Base-by-base conservation (phyloP, 2,113 vertebrate species). In the Sisor rabdophorus region DNA sequence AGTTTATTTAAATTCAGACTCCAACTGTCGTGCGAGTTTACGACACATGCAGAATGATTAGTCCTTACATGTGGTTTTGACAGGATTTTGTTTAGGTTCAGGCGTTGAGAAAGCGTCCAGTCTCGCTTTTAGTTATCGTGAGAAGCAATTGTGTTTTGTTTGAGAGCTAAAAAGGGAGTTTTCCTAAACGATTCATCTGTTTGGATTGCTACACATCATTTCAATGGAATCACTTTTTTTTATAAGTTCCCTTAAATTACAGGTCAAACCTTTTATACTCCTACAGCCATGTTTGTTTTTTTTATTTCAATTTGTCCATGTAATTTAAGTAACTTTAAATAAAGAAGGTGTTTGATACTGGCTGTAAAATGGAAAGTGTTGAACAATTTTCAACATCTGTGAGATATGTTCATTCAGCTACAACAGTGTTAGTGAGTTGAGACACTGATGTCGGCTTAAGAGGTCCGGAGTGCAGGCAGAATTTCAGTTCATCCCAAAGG, bases 121-220 rank as follows among this genome's bases (percentile, higher is more conserved):
- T 47, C n/a, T 64, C 26, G 11, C 47, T 78, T 47, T 81, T 40
- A 44, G 24, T 22, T 73, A 70, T 22, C 28, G 55, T 44, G 77
- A 80, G 81, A 82, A 80, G 50, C 64, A 28, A 26, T 59, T 50
- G 55, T 30, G 70, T 63, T 79, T 64, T 40, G 28, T n/a, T 77
- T 19, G 63, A 56, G 55, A 80, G 74, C 76, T 80, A 82, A 78
- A 50, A 50, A 74, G 74, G 71, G 75, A 79, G 54, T 81, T 76
- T 83, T 76, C 77, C 71, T 84, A 61, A 64, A 76, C 77, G 82
- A 81, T 54, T 81, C 79, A 81, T 81, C 36, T 76, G 76, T 79
- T 81, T 81, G 76, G 63, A 73, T 70, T 63, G 73, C 79, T 84
- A 76, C 79, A 84, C 56, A 64, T 78, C 68, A 70, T 84, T 76